Evolutionary conservation across 2,113 vertebrate genomes (phyloP), one percentile per base, ranked within the genome.

Genomic region (Phasianus colchicus): DNA sequence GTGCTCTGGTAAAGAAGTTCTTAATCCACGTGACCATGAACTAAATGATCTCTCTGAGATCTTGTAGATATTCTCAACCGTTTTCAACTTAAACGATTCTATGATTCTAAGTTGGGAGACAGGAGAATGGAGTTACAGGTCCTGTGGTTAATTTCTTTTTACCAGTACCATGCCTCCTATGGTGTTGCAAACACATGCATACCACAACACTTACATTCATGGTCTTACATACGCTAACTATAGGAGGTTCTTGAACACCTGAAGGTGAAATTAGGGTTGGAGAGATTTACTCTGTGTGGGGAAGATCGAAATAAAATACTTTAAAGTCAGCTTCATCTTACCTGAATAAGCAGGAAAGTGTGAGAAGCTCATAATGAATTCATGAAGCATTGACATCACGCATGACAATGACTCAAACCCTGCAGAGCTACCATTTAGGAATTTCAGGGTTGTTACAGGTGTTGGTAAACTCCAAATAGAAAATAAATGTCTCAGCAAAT

Each of bases 311-410:
- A 79, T 63, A 61, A 91, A 91, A 76, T 42, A 76, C 54, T 67
- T 92, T 64, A 85, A 94, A 82, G 57, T 32, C 42, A 85, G 36
- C 50, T 83, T 94, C 48, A 54, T 21, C 30, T 16, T 48, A 79
- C 50, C 54, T 92, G 77, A 92, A 82, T 87, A 92, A 90, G 17
- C 70, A 86, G 85, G 75, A 81, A 75, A 30, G 24, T 73, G 64
- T 36, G 54, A 92, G 89, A 82, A 5, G 15, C 36, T 76, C 29
- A 24, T 16, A 70, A 89, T 50, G 64, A 88, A 88, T 89, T 94
- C 87, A 24, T 43, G n/a, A 50, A 34, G 75, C 50, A 70, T 30
- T 91, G 85, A 87, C 30, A 57, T 42, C 13, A 34, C 29, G 34
- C 19, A 25, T 47, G 78, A 77, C 55, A 82, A 79, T 47, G 43